Percentiles rank a stretch among this genome's conserved stretches.
Evolutionary conservation across 2,888 invertebrate genomes (phyloP).

Genomic region (Chelonus formosanus): DNA sequence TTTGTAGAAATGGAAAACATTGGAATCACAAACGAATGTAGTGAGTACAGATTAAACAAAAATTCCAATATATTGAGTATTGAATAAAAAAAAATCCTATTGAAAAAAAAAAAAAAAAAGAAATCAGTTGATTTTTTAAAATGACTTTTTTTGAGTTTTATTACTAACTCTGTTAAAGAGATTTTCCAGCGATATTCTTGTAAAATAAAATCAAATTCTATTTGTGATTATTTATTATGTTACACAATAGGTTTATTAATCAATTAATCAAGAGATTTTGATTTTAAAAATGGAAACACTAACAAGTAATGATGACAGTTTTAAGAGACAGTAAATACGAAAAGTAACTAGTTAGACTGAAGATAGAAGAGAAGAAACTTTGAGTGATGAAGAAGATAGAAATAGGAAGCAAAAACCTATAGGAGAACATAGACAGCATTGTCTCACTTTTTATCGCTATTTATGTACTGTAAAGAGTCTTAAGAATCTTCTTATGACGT

Average conservation of each 20-base stretch:
- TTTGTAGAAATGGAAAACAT: slow-evolving; percentile 2
- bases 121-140: neutral
- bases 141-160: neutral
- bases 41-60: slow-evolving; percentile 3
- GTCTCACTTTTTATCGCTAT: neutral
- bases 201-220: too few relatives aligned
- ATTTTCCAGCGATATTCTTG: too few relatives aligned
- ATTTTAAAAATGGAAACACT: slow-evolving; percentile 13
- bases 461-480: too few relatives aligned
- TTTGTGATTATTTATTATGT: too few relatives aligned
- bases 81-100: neutral
- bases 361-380: slow-evolving; percentile 38
- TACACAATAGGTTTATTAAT: too few relatives aligned
- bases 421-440: slow-evolving; percentile 14
- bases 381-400: slow-evolving; percentile 32
- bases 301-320: slow-evolving; percentile 25
- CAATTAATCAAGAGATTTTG: too few relatives aligned
- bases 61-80: slow-evolving; percentile 4
- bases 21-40: slow-evolving; percentile 3
- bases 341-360: slow-evolving; percentile 22
- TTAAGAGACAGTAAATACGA: slow-evolving; percentile 4
- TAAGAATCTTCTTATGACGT: too few relatives aligned
- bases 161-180: too few relatives aligned
- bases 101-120: neutral
- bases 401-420: slow-evolving; percentile 11